Evolutionary conservation across 2,113 vertebrate species (phyloP).

Genomic region (Lontra canadensis): DNA sequence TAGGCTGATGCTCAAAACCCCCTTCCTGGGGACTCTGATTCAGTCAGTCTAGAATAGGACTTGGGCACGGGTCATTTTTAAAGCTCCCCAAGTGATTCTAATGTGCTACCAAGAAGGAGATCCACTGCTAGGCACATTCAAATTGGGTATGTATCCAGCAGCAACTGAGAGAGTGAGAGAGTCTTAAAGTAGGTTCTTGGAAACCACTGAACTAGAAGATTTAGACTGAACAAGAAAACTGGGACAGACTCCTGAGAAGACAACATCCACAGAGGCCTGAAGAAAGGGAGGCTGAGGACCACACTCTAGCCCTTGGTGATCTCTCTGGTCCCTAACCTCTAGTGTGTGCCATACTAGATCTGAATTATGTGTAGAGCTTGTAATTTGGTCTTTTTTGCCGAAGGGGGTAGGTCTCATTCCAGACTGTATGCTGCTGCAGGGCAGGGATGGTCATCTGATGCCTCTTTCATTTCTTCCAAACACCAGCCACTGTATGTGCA

Average conservation of each 20-base stretch:
- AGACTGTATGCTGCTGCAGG: neutral
- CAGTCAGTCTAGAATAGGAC: neutral
- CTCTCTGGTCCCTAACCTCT: neutral
- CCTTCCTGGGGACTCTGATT: neutral
- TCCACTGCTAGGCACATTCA: neutral
- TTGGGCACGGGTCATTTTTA: neutral
- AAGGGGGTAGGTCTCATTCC: neutral
- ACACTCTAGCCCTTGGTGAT: neutral
- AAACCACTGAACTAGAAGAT: neutral
- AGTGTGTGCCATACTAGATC: neutral
- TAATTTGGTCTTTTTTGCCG: slow-evolving; percentile 10
- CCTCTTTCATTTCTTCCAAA: neutral
- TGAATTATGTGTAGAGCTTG: neutral
- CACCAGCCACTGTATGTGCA: neutral
- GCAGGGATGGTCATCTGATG: neutral
- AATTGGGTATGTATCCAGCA: neutral
- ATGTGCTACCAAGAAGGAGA: neutral
- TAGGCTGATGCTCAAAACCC: neutral
- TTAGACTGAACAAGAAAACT: neutral
- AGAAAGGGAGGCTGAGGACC: neutral
- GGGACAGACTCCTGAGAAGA: neutral
- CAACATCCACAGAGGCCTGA: neutral
- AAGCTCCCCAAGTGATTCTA: neutral
- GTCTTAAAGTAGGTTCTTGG: neutral
- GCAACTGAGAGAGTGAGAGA: neutral